Percentiles rank a stretch among this genome's conserved stretches.
Conservation (phyloP, 2,797 vertebrate species). For the Luscinia luscinia region DNA sequence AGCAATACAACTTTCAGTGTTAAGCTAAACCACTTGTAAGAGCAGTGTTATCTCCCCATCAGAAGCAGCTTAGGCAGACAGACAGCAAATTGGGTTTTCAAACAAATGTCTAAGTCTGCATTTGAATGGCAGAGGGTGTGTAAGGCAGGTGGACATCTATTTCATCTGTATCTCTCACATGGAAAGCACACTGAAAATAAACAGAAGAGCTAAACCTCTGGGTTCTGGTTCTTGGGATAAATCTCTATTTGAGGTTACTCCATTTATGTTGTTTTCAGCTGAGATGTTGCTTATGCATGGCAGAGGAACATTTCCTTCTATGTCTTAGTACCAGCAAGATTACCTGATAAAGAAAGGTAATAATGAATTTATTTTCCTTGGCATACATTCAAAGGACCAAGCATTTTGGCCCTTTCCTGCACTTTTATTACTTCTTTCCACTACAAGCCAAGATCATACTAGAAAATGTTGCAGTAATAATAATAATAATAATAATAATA, state of each 20-base stretch:
- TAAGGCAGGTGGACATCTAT: not conserved
- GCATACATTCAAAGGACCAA: not conserved
- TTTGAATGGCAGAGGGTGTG: not conserved
- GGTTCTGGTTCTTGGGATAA: not conserved
- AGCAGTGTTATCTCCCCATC: not conserved
- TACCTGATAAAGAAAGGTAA: not conserved
- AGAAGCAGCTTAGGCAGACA: not conserved
- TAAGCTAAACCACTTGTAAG: not conserved
- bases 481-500: not conserved
- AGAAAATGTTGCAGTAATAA: not conserved
- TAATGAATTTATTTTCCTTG: not conserved
- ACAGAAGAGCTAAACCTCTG: not conserved
- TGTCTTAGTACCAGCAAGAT: not conserved
- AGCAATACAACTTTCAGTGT: not conserved
- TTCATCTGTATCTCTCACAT: not conserved
- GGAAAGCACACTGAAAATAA: not conserved
- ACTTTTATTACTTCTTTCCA: not conserved
- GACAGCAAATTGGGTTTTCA: not conserved
- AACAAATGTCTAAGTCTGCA: not conserved
- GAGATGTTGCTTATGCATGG: not conserved
- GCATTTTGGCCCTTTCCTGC: not conserved
- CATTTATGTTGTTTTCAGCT: not conserved
- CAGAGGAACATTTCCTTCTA: not conserved
- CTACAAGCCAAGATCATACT: not conserved
- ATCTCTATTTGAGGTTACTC: not conserved